Evolutionary conservation across 2,888 invertebrate species (phyloP), one percentile per base, ranked within the genome.

Genomic region (Halocaridina rubra): DNA sequence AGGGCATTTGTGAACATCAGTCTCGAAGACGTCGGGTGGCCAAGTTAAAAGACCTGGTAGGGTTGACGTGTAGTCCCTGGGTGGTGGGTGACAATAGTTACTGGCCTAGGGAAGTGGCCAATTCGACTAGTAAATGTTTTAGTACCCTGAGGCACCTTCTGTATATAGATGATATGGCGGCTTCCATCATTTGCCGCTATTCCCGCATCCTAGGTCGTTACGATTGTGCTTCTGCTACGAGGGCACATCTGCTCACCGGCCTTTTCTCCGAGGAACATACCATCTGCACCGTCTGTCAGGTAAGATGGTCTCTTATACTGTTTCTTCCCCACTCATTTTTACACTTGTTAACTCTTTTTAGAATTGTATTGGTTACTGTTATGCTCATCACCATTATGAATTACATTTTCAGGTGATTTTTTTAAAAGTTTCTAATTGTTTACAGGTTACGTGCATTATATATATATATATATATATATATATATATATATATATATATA

Each of bases 221-320:
- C 53, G 81, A 81, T 32, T 81, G 81, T 64, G 16, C 46, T 13
- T 32, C 75, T 32, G 69, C 69, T 8, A 19, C 69, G 13, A 69
- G 53, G 0, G 16, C 19, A 16, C 53, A 53, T 19, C 16, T 53
- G 53, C 19, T 53, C 4, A 16, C 16, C 19, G 3, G 53, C 19
- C 53, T n/a, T 53, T 19, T n/a, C n/a, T 5, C 7, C n/a, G 4
- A 16, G 53, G 69, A 33, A 29, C 80, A 80, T 39, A 30, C 19
- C 33, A 72, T 80, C 71, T 80, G 80, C 80, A 30, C 32, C 33
- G 22, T 72, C n/a, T 80, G 80, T 80, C 80, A 80, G 80, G 80
- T 80, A 72, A 4, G 79, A n/a, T n/a, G n/a, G n/a, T n/a, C n/a
- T 74, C 27, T 10, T 10, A 10, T 53, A 16, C 53, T 8, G 39